Base-by-base conservation (phyloP, 2,888 invertebrate genomes). In the Xylophagus ater region DNA sequence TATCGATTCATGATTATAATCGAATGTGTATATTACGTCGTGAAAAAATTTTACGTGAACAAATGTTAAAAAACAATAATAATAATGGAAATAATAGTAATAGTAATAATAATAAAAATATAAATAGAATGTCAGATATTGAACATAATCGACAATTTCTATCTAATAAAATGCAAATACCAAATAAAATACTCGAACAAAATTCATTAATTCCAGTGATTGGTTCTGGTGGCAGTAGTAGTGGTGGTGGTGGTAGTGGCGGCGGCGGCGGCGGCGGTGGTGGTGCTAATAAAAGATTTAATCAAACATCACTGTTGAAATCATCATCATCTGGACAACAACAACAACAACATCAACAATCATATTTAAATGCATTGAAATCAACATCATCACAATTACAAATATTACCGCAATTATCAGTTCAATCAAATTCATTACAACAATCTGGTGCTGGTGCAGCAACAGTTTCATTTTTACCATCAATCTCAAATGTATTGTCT, bases 1-100 rank as follows among this genome's bases (percentile, higher is more conserved):
- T 85, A 51, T 81, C 81, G 3, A 71, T 84, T 23, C 76, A 79
- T 34, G 84, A 85, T 53, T 83, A 81, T 62, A 83, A 82, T 60
- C 80, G 82, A 47, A 81, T 81, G 81, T 81, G 80, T 58, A 71
- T 79, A 40, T 71, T 81, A 58, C 69, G 80, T 5, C 66, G 78
- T 2, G 80, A 79, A 56, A 74, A 77, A 45, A 62, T 78, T 3
- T 70, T 76, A 51, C 73, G 74, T 21, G 67, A 78, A 19, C 71
- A 72, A 37, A 72, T 73, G 54, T 53, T 56, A 13, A 53, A 51
- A 36, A 38, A 26, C 42, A 49, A 24, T 48, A 53, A 12, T 42
- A 49, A 6, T 43, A 40, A 5, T 45, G 45, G 20, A 4, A 35
- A 35, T 2, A 20, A 17, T 17, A 41, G 23, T 34, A 28, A 13